A percentile compares a stretch with the other conserved stretches of the same genome.
phyloP scores from a whole-genome alignment of 2,797 vertebrate genomes.

The Hemibagrus guttatus region DNA sequence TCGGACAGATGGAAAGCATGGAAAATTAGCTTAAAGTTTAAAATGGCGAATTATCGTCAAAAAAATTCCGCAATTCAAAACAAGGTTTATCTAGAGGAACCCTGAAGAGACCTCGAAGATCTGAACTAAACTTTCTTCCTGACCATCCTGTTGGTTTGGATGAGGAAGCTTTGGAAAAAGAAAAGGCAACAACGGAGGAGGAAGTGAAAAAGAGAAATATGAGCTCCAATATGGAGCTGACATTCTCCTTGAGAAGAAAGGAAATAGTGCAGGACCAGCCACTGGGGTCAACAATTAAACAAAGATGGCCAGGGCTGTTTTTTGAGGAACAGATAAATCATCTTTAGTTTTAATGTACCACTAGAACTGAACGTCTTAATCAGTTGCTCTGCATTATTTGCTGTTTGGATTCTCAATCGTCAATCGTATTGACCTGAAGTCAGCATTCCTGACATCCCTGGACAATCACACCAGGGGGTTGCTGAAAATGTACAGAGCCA shows the following conservation, averaged over 20 bases:
- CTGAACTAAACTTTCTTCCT: conserved; percentile 34
- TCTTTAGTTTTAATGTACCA: neutral
- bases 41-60: conserved; percentile 35
- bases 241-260: conserved; percentile 27
- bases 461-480: conserved; percentile 36
- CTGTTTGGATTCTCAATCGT: conserved; percentile 2
- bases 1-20: conserved; percentile 20
- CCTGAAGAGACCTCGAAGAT: conserved; percentile 26
- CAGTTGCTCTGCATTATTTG: neutral
- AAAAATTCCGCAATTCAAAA: conserved; percentile 25
- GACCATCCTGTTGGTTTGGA: conserved; percentile 18
- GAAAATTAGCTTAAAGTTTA: neutral
- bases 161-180: neutral
- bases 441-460: conserved; percentile 30
- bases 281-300: conserved; percentile 32
- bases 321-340: conserved; percentile 24
- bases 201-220: neutral
- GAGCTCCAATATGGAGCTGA: neutral
- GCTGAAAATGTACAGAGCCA: conserved; percentile 35
- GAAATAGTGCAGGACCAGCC: conserved; percentile 37
- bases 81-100: conserved; percentile 24
- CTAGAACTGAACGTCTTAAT: neutral
- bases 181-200: neutral
- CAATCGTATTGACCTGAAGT: conserved; percentile 30
- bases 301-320: conserved; percentile 44